phyloP scores from a whole-genome alignment of 2,888 invertebrate genomes.

The Parasteatoda lunata region DNA sequence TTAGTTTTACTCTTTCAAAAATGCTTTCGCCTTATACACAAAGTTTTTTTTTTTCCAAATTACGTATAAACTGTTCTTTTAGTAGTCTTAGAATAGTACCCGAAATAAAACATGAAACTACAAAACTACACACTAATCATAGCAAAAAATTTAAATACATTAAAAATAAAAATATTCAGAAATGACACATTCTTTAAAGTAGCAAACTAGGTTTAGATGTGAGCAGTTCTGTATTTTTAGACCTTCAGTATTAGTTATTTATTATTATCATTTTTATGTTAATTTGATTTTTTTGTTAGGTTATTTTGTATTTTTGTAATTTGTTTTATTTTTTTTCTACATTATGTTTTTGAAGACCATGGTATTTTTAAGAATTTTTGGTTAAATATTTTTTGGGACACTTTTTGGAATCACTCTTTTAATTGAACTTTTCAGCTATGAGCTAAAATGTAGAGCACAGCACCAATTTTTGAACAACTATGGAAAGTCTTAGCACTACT shows the following conservation, averaged over 20 bases:
- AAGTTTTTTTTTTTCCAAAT: neutral
- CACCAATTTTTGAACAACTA: neutral
- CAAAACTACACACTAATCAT: neutral
- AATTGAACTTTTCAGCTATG: neutral
- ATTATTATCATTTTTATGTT: conserved; percentile 14
- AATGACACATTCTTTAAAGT: conserved; percentile 14
- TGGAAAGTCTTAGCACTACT: conserved; percentile 24
- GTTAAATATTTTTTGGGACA: conserved; percentile 9
- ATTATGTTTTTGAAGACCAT: conserved; percentile 12
- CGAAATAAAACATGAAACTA: neutral
- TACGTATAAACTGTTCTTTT: neutral
- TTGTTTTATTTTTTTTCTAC: conserved; percentile 19
- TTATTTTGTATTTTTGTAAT: conserved; percentile 12
- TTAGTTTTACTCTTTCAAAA: neutral
- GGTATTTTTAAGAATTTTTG: neutral
- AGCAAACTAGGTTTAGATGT: neutral
- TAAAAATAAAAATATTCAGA: conserved; percentile 2
- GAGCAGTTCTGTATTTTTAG: neutral
- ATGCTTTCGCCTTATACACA: too few species aligned
- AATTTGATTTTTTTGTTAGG: conserved; percentile 11
- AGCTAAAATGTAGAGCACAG: neutral
- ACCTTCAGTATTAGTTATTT: neutral
- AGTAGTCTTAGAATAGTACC: neutral
- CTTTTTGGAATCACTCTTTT: conserved; percentile 37
- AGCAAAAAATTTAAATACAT: neutral